phyloP scores from a whole-genome alignment of 2,888 invertebrate genomes.

The Alsophila aescularia region DNA sequence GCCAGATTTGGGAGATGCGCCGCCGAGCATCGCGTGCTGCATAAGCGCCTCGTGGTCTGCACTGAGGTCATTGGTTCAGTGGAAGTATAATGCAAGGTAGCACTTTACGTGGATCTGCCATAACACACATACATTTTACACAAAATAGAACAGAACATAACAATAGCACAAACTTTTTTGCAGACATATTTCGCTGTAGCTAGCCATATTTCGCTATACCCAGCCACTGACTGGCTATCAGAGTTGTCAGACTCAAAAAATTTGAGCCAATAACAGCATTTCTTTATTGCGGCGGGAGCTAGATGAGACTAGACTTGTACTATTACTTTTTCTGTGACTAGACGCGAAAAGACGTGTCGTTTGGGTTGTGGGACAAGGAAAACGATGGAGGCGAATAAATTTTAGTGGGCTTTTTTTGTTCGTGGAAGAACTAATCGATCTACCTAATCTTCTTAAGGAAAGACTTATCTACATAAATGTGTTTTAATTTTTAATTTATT shows the following conservation, averaged over 20 bases:
- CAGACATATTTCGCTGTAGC: slow-evolving; percentile 45
- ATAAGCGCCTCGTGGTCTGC: too few species aligned
- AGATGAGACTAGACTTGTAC: slow-evolving; percentile 47
- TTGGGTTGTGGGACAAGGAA: slow-evolving; percentile 18
- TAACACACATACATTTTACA: neutral
- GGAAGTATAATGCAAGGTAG: too few species aligned
- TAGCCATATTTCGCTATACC: slow-evolving; percentile 35
- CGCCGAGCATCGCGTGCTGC: too few species aligned
- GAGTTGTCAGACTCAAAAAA: slow-evolving; percentile 47
- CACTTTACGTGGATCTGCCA: too few species aligned
- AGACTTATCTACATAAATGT: too few species aligned
- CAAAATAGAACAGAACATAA: slow-evolving; percentile 6
- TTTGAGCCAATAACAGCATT: slow-evolving; percentile 49
- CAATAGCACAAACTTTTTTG: slow-evolving; percentile 47
- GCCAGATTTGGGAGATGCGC: too few species aligned
- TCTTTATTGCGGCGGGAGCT: slow-evolving; percentile 46
- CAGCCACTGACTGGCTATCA: slow-evolving; percentile 61
- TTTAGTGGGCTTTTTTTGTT: too few species aligned
- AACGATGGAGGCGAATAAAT: neutral
- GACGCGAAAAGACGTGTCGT: slow-evolving; percentile 47
- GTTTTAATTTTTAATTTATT: too few species aligned
- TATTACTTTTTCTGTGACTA: too few species aligned
- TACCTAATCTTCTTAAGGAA: too few species aligned
- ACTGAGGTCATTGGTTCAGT: too few species aligned
- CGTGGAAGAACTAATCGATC: too few species aligned